These are phyloP conservation scores for Spicauda simplicius DNA, from an alignment of 2,888 invertebrate species.

Conservation along the genomic window DNA sequence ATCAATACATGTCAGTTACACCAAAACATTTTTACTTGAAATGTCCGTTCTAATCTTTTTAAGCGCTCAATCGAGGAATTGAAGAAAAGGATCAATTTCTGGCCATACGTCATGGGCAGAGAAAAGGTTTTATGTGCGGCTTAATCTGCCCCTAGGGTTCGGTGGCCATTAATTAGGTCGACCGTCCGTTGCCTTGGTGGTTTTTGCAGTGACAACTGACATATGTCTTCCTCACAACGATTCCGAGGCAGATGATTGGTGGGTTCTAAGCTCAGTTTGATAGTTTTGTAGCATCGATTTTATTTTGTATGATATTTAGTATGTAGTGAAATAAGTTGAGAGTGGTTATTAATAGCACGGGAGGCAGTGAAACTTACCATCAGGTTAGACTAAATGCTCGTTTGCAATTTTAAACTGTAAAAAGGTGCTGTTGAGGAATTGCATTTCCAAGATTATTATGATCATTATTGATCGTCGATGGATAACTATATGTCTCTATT, in stretches of 20 bases:
- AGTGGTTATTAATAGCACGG: no score
- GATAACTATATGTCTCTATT: no score
- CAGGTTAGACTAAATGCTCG: no score
- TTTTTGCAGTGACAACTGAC: slow-evolving; percentile 71
- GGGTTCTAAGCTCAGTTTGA: not conserved
- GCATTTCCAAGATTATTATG: no score
- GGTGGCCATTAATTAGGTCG: slow-evolving; percentile 74
- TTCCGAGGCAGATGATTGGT: not conserved
- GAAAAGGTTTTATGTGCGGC: slow-evolving; percentile 76
- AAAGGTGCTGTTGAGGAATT: no score
- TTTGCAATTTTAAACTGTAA: no score
- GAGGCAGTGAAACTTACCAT: no score
- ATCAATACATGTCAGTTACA: slow-evolving; percentile 15
- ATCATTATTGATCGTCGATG: no score
- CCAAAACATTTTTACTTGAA: slow-evolving; percentile 14
- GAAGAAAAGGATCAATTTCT: slow-evolving; percentile 27
- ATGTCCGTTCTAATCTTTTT: slow-evolving; percentile 15
- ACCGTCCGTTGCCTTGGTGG: slow-evolving; percentile 60
- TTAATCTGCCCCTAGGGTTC: slow-evolving; percentile 68
- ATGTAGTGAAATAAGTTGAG: no score
- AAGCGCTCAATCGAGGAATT: slow-evolving; percentile 26
- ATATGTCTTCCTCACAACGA: slow-evolving; percentile 53
- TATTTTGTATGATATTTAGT: no score
- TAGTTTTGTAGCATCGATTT: not conserved
- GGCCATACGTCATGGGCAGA: slow-evolving; percentile 61